These are phyloP conservation scores for Elephas maximus DNA, from an alignment of 2,113 vertebrate genomes.

Conservation along the genomic window DNA sequence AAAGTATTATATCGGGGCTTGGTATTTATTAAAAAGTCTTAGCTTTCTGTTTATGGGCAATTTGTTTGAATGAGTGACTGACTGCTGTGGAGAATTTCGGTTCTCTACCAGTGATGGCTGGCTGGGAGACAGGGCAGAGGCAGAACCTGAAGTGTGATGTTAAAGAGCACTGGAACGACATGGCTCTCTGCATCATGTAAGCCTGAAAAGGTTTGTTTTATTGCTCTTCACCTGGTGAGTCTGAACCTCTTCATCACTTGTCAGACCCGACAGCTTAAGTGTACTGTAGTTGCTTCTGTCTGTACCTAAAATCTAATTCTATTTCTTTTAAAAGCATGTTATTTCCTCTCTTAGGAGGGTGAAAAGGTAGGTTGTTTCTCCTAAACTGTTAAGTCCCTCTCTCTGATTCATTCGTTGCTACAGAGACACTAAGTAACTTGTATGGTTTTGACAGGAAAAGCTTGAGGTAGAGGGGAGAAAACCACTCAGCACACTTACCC, in stretches of 20 bases:
- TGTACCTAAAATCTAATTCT: conserved; percentile 57
- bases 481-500: neutral
- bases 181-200: neutral
- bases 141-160: conserved; percentile 29
- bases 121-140: conserved; percentile 18
- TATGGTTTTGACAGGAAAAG: neutral
- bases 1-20: neutral
- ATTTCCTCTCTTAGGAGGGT: conserved; percentile 38
- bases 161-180: neutral
- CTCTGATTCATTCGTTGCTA: neutral
- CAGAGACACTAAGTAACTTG: neutral
- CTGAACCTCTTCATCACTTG: conserved; percentile 74
- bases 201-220: conserved; percentile 71
- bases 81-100: neutral
- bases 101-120: conserved; percentile 29
- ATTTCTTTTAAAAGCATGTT: conserved; percentile 69
- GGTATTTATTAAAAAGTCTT: conserved; percentile 39
- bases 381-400: neutral
- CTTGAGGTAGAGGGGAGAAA: neutral
- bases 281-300: conserved; percentile 65
- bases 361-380: conserved; percentile 1
- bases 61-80: conserved; percentile 60
- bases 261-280: conserved; percentile 78
- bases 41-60: conserved; percentile 3
- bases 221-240: conserved; percentile 67